These are phyloP conservation scores for Tyria jacobaeae DNA, from an alignment of 2,888 invertebrate genomes.

Conservation along the genomic window DNA sequence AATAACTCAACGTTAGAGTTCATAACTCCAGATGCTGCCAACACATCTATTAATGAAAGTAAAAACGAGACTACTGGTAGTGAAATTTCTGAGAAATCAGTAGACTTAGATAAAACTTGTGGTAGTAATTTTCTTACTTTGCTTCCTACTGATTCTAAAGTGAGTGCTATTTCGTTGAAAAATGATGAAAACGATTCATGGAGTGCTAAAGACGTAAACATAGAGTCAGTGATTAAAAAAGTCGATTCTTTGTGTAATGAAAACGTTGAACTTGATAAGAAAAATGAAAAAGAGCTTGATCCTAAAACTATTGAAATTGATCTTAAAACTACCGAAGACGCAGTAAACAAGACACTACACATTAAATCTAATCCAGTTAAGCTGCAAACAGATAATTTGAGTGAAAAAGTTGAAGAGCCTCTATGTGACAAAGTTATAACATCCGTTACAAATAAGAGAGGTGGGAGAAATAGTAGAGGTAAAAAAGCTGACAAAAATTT, in stretches of 20 bases:
- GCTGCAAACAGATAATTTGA: slow-evolving; percentile 40
- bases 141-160: slow-evolving; percentile 23
- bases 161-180: slow-evolving; percentile 66
- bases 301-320: slow-evolving; percentile 27
- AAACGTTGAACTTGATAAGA: slow-evolving; percentile 57
- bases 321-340: slow-evolving; percentile 31
- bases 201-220: slow-evolving; percentile 92
- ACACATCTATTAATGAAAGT: slow-evolving; percentile 15
- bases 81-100: slow-evolving; percentile 17
- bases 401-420: slow-evolving; percentile 52
- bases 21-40: slow-evolving; percentile 16
- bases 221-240: slow-evolving; percentile 93
- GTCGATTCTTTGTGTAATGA: slow-evolving; percentile 89
- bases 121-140: slow-evolving; percentile 31
- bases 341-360: slow-evolving; percentile 28
- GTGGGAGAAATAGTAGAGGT: slow-evolving; percentile 77
- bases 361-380: slow-evolving; percentile 36
- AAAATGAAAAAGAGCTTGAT: slow-evolving; percentile 38
- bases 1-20: slow-evolving; percentile 19
- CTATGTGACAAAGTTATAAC: slow-evolving; percentile 51
- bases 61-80: slow-evolving; percentile 20
- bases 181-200: slow-evolving; percentile 91
- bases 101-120: slow-evolving; percentile 19
- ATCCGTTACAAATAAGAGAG: slow-evolving; percentile 64
- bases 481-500: slow-evolving; percentile 73